Base-by-base conservation (phyloP, 2,888 invertebrate genomes). In the Drosophila nigricruria region DNA sequence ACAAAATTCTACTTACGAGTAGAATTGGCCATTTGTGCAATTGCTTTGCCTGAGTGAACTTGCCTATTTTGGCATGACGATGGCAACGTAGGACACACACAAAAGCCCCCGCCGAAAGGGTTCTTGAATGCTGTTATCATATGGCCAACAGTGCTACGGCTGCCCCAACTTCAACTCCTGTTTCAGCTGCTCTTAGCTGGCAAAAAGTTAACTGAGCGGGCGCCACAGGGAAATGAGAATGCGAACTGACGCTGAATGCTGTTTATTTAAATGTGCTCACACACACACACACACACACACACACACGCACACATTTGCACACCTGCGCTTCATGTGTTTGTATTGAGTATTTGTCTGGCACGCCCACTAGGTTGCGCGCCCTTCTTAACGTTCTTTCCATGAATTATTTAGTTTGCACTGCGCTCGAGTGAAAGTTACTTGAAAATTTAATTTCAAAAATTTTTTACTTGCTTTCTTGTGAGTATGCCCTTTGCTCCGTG, bases 1-100 rank as follows among this genome's bases (percentile, higher is more conserved):
- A 81, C 88, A 70, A 84, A 89, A 89, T 87, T 83, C 81, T 78
- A 83, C 85, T 79, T 76, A 86, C 89, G 77, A 88, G 84, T 70
- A 77, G 86, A 89, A 90, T 91, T 91, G 91, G 91, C 90, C 91
- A 91, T 91, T 91, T 91, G 90, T 90, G 86, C 88, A 89, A 91
- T 91, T 88, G 89, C 89, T 91, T 76, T 91, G 89, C 90, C 89
- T 91, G 87, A 90, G 82, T 91, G 81, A 83, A 77, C 90, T 91
- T 87, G 88, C 91, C 90, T 91, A 91, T 87, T 89, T 91, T 90
- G 88, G 90, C 90, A 91, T 91, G 89, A 90, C 90, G 91, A 78
- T 80, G 66, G 59, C 53, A 65, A 45, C 50, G 62, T 34, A 66
- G 61, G 47, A 73, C 68, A 80, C 56, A 75, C 79, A 75, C 79